Percentiles rank a stretch among this genome's conserved stretches.
Conservation (phyloP, 2,797 vertebrate species). For the Loris lydekkerianus region DNA sequence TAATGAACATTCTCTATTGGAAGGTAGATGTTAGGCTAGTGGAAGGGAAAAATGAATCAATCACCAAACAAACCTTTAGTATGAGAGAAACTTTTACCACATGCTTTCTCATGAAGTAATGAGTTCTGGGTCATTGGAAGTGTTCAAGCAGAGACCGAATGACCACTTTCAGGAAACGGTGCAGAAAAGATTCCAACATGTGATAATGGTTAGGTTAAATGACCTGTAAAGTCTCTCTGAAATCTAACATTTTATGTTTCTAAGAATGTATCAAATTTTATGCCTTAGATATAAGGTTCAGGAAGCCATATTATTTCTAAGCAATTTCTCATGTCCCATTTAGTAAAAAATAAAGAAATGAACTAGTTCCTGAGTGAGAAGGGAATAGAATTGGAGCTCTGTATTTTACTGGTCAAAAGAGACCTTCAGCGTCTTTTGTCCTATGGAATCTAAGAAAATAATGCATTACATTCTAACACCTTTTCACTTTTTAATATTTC, state of each 20-base stretch:
- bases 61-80: conserved; percentile 43
- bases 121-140: conserved; percentile 63
- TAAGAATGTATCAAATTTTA: conserved; percentile 69
- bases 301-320: conserved; percentile 75
- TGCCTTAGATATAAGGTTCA: conserved; percentile 61
- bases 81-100: conserved; percentile 1
- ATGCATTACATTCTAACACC: conserved; percentile 6
- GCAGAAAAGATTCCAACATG: conserved; percentile 57
- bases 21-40: conserved; percentile 40
- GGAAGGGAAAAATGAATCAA: background rate
- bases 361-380: conserved; percentile 20
- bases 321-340: conserved; percentile 68
- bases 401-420: conserved; percentile 53
- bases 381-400: conserved; percentile 29
- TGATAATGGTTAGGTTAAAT: conserved; percentile 70
- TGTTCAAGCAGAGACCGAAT: conserved; percentile 54
- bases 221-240: conserved; percentile 57
- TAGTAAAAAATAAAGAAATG: conserved; percentile 48
- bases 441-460: conserved; percentile 53
- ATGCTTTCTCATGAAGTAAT: conserved; percentile 54
- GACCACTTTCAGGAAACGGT: conserved; percentile 43
- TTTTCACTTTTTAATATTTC: background rate
- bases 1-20: background rate
- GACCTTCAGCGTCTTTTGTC: background rate
- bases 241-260: conserved; percentile 70